Evolutionary conservation across 2,888 invertebrate species (phyloP), one percentile per base, ranked within the genome.

Genomic region (Phasia obesa): DNA sequence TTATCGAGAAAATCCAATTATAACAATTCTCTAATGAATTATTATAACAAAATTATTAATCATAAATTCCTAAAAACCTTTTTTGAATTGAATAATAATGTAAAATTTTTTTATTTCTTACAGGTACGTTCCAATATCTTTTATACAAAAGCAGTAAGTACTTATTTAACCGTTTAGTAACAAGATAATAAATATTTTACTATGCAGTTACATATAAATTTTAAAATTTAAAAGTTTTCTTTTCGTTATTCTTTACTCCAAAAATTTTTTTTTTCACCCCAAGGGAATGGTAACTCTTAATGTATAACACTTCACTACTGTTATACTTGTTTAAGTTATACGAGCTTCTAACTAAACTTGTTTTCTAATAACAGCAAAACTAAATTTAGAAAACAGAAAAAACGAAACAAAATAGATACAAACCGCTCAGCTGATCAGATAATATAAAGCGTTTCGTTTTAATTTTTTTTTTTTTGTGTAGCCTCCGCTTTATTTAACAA

Each of bases 341-440:
- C 44, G 35, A 65, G 15, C 59, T 65, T 47, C 65, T 51, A 65
- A 65, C 38, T 51, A 83, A 83, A 83, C 82, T 75, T 71, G 82
- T 83, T 83, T 82, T 83, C 82, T 83, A 83, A 83, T 38, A 60
- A 27, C 55, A 60, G 59, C 47, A n/a, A 70, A 64, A 65, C 31
- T 35, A 73, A 70, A 13, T 44, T 49, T 51, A 65, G 55, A n/a
- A 47, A 80, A n/a, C n/a, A 38, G 53, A 42, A 25, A 55, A 57
- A 19, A 13, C 17, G 19, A 78, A 53, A 64, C 19, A 70, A 23
- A 65, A 60, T 51, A 74, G 49, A 59, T 47, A 82, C 21, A 65
- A 64, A 70, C 35, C 25, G 27, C 74, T 83, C 82, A 83, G 82
- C 82, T 83, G 82, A 83, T 83, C 75, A 51, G 69, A 67, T 60